phyloP scores from a whole-genome alignment of 2,113 vertebrate species.

The Albula glossodonta region DNA sequence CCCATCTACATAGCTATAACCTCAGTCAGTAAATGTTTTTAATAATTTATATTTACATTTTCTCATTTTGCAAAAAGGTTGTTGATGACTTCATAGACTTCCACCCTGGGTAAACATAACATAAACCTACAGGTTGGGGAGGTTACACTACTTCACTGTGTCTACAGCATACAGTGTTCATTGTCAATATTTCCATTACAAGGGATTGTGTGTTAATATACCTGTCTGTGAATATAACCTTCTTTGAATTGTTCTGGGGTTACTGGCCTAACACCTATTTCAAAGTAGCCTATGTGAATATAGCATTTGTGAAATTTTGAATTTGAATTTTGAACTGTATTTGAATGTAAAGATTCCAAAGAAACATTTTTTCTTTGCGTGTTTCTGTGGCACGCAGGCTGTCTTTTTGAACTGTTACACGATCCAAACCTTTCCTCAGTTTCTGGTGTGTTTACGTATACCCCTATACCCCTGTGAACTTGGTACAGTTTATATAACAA shows the following conservation, averaged over 20 bases:
- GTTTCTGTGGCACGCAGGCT: neutral
- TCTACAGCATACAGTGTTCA: neutral
- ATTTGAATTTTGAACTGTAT: no score
- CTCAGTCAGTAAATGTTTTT: neutral
- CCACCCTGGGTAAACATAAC: neutral
- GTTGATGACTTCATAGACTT: neutral
- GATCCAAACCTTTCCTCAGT: neutral
- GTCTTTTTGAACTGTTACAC: neutral
- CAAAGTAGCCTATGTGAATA: no score
- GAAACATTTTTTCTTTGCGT: neutral
- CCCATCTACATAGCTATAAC: neutral
- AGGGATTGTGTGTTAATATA: neutral
- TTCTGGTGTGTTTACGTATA: neutral
- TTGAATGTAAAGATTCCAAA: no score
- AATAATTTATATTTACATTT: slow-evolving; percentile 3
- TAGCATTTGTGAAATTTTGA: no score
- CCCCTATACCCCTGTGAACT: neutral
- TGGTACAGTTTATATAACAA: neutral
- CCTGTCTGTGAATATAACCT: neutral
- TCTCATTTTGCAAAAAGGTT: neutral
- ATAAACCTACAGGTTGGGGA: neutral
- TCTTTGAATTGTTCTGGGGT: neutral
- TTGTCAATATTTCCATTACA: neutral
- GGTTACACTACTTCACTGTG: neutral
- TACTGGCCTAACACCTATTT: neutral